Evolutionary conservation across 2,888 invertebrate genomes (phyloP), one percentile per base, ranked within the genome.

Genomic region (Euplagia quadripunctaria): DNA sequence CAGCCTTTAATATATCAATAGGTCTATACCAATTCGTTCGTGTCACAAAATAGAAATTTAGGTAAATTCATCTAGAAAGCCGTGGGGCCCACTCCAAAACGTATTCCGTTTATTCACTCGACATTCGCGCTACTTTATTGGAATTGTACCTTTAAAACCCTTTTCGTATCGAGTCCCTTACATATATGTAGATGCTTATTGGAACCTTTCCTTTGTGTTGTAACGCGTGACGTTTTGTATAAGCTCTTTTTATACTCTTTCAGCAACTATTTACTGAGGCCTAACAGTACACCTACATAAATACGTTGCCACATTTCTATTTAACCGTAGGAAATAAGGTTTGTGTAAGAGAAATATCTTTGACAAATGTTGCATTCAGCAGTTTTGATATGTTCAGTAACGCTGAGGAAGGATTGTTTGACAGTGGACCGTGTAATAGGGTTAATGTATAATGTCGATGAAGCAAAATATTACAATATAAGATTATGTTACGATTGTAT

Each of bases 81-180:
- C 86, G 85, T 81, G 85, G 86, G 78, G 86, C 84, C 87, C 85
- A 85, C 81, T 82, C 80, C 79, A 85, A 87, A 88, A 88, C 88
- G 87, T 87, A 89, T 88, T 88, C 85, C 86, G 80, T 86, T 88
- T 90, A 90, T 92, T 92, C 90, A 88, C 86, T 89, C 87, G 81
- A 87, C 87, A 87, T 90, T 90, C 87, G 85, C 85, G 85, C 86
- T 88, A 89, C 89, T 92, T 91, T 93, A 92, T 93, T 91, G 90
- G 89, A 91, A 92, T 91, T 90, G 92, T 93, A 92, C 93, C 91
- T 92, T 89, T 88, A 90, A 92, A 92, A 90, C 90, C 92, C 89
- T 89, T 91, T 89, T 82, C 86, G 86, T 88, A 89, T 88, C 88
- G 88, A 86, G 84, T 85, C 85, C 86, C 82, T 82, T 85, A 88